phyloP scores from a whole-genome alignment of 2,797 vertebrate genomes.

The Pelochelys cantorii region DNA sequence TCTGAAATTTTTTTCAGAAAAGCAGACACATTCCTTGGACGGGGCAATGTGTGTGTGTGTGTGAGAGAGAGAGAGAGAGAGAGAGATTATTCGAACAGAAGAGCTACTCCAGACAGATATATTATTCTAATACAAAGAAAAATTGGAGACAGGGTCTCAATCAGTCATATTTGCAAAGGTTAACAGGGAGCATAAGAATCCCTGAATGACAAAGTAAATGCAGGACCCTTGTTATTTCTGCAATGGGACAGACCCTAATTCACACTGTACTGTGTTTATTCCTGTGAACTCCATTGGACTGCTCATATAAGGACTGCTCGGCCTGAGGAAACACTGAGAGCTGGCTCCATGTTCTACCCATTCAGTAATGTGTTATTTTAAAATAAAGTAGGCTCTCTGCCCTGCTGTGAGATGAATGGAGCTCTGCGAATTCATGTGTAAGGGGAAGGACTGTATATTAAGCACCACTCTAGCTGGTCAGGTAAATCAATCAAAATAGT shows the following conservation, averaged over 20 bases:
- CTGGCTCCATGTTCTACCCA: background rate
- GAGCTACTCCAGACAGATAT: background rate
- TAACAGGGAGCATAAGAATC: accelerated
- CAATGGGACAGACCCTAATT: background rate
- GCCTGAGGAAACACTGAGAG: background rate
- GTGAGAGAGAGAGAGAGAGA: background rate
- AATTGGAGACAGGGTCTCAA: background rate
- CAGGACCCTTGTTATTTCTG: background rate
- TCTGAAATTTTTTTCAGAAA: no score
- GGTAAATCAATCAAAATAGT: conserved; percentile 42
- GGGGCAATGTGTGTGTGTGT: background rate
- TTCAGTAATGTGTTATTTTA: background rate
- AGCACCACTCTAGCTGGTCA: background rate
- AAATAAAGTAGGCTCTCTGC: conserved; percentile 2
- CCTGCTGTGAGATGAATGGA: background rate
- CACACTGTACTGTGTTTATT: background rate
- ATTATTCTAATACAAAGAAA: background rate
- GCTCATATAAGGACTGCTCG: background rate
- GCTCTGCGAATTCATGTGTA: conserved; percentile 8
- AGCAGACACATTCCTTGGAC: no score
- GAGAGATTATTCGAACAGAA: background rate
- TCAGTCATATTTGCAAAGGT: accelerated
- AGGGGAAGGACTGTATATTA: background rate
- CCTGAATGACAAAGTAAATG: background rate
- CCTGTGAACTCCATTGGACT: accelerated